Conservation (phyloP, 2,888 invertebrate species). For the Melipona beecheii region DNA sequence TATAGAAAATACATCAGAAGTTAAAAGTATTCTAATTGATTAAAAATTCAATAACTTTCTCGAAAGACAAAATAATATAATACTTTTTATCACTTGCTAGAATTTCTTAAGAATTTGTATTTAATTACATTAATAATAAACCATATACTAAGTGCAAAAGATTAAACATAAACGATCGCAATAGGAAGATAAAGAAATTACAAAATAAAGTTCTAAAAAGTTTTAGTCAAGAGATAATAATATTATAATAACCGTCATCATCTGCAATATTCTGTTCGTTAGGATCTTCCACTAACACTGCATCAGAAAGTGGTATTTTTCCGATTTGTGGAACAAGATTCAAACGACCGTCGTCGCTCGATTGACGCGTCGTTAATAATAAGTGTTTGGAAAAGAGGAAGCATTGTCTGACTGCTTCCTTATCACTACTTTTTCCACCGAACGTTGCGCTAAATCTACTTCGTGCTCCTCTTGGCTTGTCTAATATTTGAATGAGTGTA, state of each 20-base stretch:
- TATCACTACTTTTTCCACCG: conserved; percentile 86
- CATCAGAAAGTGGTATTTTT: conserved; percentile 92
- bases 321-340: conserved; percentile 93
- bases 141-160: neutral
- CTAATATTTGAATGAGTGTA: conserved; percentile 90
- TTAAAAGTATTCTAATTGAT: too few species aligned
- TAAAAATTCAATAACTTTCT: too few species aligned
- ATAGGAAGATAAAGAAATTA: neutral
- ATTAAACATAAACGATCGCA: neutral
- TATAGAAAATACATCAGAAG: too few species aligned
- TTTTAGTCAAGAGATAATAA: neutral
- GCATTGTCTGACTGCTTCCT: conserved; percentile 91
- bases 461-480: conserved; percentile 86
- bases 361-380: conserved; percentile 91
- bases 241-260: conserved; percentile 87
- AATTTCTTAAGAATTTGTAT: neutral
- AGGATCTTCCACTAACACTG: conserved; percentile 94
- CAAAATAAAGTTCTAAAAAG: conserved; percentile 3
- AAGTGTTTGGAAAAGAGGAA: conserved; percentile 96
- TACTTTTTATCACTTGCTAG: neutral
- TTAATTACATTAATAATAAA: neutral
- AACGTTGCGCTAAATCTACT: conserved; percentile 86
- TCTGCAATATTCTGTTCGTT: conserved; percentile 87
- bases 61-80: too few species aligned
- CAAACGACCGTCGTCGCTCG: conserved; percentile 92